These are phyloP conservation scores for Podabrus alpinus DNA, from an alignment of 2,888 invertebrate species.

Conservation along the genomic window DNA sequence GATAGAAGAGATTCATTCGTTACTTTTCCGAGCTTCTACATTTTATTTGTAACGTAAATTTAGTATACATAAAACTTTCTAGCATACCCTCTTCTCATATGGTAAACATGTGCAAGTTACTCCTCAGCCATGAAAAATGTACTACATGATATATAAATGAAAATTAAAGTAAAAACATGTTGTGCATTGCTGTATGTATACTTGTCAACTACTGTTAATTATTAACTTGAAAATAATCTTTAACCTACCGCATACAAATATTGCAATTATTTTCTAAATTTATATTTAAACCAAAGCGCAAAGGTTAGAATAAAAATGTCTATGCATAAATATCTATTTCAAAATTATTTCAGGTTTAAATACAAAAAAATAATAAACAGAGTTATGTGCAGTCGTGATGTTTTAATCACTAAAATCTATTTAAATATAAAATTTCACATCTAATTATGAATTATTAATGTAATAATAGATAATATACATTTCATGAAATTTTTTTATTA, in stretches of 20 bases:
- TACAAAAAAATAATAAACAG: not conserved
- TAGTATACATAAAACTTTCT: not conserved
- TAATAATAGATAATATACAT: too few species aligned
- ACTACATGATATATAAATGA: conserved; percentile 18
- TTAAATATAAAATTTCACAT: too few species aligned
- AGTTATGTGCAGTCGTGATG: not conserved
- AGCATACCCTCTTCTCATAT: conserved; percentile 6
- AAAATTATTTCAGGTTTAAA: not conserved
- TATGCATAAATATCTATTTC: not conserved
- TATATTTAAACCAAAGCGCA: not conserved
- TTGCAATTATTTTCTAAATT: not conserved
- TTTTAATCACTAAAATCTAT: too few species aligned
- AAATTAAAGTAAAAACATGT: conserved; percentile 13
- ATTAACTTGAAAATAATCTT: conserved; percentile 9
- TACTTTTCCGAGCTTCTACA: conserved; percentile 14
- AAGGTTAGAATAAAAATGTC: not conserved
- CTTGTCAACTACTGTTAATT: conserved; percentile 20
- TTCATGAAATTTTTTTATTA: too few species aligned
- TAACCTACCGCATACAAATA: conserved; percentile 19
- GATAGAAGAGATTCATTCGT: conserved; percentile 20
- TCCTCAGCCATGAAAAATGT: conserved; percentile 1
- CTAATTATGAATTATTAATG: too few species aligned
- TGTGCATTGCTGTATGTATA: conserved; percentile 19
- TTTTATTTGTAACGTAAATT: conserved; percentile 23
- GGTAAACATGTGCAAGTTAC: conserved; percentile 19